Conservation (phyloP, 1,140 invertebrate species). For the Onthophagus taurus region DNA sequence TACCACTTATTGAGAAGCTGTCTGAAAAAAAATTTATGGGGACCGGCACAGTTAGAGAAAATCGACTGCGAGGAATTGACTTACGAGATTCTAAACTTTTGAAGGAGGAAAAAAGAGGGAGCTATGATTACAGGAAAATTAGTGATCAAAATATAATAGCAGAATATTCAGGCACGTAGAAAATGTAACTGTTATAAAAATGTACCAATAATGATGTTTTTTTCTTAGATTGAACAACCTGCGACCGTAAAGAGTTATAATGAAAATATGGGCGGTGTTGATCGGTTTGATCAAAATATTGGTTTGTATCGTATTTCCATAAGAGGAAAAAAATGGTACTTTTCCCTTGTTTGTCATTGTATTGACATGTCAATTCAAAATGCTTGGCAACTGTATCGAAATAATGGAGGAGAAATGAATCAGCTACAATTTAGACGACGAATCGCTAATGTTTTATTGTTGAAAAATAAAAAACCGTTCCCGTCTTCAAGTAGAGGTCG, state of each 20-base stretch:
- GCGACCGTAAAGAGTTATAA: slow-evolving; percentile 14
- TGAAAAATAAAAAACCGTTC: no score
- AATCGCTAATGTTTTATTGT: no score
- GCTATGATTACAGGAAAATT: slow-evolving; percentile 27
- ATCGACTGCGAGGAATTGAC: slow-evolving; percentile 28
- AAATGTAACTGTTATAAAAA: no score
- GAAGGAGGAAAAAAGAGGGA: slow-evolving; percentile 26
- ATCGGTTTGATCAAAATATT: slow-evolving; percentile 31
- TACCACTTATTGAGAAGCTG: slow-evolving; percentile 14
- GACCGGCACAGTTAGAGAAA: slow-evolving; percentile 25
- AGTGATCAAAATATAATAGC: slow-evolving; percentile 20
- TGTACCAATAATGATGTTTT: no score
- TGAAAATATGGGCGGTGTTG: slow-evolving; percentile 30
- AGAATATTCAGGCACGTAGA: slow-evolving; percentile 18
- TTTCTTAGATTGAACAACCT: no score
- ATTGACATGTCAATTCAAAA: slow-evolving; percentile 32
- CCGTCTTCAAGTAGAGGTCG: no score
- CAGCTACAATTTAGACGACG: slow-evolving; percentile 1
- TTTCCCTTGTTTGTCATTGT: slow-evolving; percentile 25
- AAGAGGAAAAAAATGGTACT: slow-evolving; percentile 34
- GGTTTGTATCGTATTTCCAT: slow-evolving; percentile 22
- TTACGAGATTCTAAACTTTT: slow-evolving; percentile 24
- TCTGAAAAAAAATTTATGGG: slow-evolving; percentile 8
- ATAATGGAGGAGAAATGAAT: background rate
- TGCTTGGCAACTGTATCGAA: slow-evolving; percentile 27